A percentile compares a stretch with the other conserved stretches of the same genome.
phyloP scores from a whole-genome alignment of 2,797 vertebrate species.

The Erethizon dorsatum region DNA sequence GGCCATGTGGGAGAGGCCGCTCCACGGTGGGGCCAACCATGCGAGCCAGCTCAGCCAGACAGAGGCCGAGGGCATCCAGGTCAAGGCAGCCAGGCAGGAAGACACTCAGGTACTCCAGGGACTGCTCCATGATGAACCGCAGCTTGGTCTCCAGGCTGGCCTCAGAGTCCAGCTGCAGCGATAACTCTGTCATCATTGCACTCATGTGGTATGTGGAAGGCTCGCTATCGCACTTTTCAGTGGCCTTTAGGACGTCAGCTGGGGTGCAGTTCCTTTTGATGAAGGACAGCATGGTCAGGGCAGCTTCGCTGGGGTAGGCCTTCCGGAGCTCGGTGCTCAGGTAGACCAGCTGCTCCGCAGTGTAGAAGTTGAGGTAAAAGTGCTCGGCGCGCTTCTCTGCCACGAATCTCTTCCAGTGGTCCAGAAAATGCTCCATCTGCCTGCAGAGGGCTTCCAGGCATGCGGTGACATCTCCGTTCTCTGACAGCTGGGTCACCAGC shows the following conservation, averaged over 20 bases:
- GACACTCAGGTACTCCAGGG: constrained; percentile 91
- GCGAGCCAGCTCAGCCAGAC: constrained; percentile 89
- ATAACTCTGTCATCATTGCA: neutral
- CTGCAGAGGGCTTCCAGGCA: constrained; percentile 93
- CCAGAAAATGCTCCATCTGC: constrained; percentile 94
- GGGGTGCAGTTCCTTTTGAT: constrained; percentile 91
- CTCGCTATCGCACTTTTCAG: accelerated
- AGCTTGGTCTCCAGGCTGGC: constrained; percentile 78
- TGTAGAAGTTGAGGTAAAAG: constrained; percentile 97
- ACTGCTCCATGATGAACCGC: constrained; percentile 91
- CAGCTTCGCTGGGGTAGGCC: constrained; percentile 85
- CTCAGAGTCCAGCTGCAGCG: neutral
- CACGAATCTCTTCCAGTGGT: constrained; percentile 93
- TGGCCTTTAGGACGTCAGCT: constrained; percentile 86
- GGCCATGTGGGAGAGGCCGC: constrained; percentile 91
- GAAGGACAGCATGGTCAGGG: constrained; percentile 96
- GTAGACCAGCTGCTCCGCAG: constrained; percentile 96
- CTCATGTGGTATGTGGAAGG: accelerated
- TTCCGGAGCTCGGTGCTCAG: constrained; percentile 92
- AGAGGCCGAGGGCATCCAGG: constrained; percentile 91
- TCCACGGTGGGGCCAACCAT: constrained; percentile 58
- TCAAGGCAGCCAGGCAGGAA: constrained; percentile 93
- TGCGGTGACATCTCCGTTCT: constrained; percentile 88
- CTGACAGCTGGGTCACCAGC: constrained; percentile 85
- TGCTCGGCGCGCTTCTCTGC: constrained; percentile 91